Percentiles rank a stretch among this genome's conserved stretches.
Conservation (phyloP, 1,140 invertebrate genomes). For the Scylla paramamosain region DNA sequence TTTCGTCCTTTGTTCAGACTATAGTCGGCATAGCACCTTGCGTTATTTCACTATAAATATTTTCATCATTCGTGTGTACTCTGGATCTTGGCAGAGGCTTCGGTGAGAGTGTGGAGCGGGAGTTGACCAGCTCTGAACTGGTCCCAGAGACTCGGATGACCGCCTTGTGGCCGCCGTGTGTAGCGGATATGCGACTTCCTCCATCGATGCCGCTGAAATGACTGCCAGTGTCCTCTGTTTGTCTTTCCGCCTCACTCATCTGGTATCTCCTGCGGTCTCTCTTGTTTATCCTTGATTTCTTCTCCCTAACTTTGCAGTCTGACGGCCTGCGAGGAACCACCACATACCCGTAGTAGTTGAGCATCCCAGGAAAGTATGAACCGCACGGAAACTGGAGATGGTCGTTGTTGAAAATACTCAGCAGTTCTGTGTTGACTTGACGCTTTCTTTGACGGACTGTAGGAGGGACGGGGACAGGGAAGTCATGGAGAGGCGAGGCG, state of each 20-base stretch:
- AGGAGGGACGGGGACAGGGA: slow-evolving; percentile 73
- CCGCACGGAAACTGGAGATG: slow-evolving; percentile 27
- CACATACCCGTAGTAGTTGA: slow-evolving; percentile 77
- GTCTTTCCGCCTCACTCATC: background rate
- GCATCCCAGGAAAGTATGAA: slow-evolving; percentile 64
- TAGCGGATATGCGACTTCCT: background rate
- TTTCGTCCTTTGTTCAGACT: slow-evolving; percentile 37
- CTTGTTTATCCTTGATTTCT: slow-evolving; percentile 45
- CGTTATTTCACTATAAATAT: slow-evolving; percentile 67
- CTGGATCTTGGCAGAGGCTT: slow-evolving; percentile 52
- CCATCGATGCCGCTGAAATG: background rate
- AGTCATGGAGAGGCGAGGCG: slow-evolving; percentile 50
- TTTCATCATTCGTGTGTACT: slow-evolving; percentile 37
- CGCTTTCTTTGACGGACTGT: slow-evolving; percentile 74
- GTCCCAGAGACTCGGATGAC: slow-evolving; percentile 49
- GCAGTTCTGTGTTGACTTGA: slow-evolving; percentile 72
- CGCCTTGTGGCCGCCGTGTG: slow-evolving; percentile 31
- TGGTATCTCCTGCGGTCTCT: slow-evolving; percentile 36
- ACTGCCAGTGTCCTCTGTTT: background rate
- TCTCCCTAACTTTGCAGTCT: slow-evolving; percentile 28
- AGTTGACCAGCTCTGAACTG: background rate
- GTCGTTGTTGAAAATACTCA: slow-evolving; percentile 69
- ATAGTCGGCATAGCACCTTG: slow-evolving; percentile 40
- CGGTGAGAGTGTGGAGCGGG: background rate
- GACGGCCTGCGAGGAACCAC: slow-evolving; percentile 71